phyloP scores from a whole-genome alignment of 37 sponge, comb jelly and placozoan species.

The Hexactinellida sp. region DNA sequence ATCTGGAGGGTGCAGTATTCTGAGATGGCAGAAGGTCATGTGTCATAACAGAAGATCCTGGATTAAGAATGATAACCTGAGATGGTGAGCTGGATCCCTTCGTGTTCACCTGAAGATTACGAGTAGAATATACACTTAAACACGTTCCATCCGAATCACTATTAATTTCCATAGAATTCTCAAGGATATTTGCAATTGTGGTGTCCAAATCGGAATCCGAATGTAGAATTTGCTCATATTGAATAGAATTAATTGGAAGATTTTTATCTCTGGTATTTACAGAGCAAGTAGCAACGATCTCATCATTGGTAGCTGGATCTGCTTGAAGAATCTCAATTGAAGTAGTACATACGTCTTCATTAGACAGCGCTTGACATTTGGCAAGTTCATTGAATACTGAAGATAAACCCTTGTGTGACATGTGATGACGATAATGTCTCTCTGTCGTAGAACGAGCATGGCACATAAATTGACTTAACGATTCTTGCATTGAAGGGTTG shows the following conservation, averaged over 20 bases:
- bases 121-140: too few species aligned
- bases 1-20: not conserved
- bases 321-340: too few species aligned
- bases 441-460: not conserved
- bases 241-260: too few species aligned
- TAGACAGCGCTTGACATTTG: slow-evolving; percentile 12
- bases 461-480: not conserved
- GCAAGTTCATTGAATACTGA: not conserved
- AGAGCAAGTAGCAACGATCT: too few species aligned
- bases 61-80: too few species aligned
- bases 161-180: not conserved
- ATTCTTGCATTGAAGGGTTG: not conserved
- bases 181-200: not conserved
- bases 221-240: not conserved
- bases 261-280: too few species aligned
- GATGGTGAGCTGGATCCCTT: too few species aligned
- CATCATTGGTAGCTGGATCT: too few species aligned
- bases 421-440: not conserved
- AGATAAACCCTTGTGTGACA: not conserved
- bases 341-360: too few species aligned
- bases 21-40: not conserved
- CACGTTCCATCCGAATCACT: not conserved
- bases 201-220: not conserved
- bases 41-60: not conserved
- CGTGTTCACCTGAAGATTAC: too few species aligned